These are phyloP conservation scores for Pterois miles DNA, from an alignment of 2,797 vertebrate species.

Conservation along the genomic window DNA sequence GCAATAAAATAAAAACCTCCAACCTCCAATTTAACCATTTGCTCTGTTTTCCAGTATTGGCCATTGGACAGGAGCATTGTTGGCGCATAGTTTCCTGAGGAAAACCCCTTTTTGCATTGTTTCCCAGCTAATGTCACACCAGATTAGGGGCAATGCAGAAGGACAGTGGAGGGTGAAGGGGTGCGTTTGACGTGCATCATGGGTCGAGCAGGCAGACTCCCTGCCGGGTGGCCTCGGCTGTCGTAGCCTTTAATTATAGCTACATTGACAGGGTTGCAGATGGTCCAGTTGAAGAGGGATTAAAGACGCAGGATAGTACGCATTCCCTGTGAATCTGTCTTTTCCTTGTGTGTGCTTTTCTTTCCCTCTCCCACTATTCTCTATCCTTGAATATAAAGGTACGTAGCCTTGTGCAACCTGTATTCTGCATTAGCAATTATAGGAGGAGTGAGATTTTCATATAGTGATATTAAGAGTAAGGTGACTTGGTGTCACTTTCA, in stretches of 20 bases:
- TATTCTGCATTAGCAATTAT: not conserved
- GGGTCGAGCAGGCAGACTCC: constrained; percentile 63
- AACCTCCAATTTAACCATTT: not conserved
- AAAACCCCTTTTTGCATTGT: constrained; percentile 59
- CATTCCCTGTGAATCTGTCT: not conserved
- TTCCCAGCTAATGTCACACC: constrained; percentile 59
- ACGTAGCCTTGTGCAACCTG: not conserved
- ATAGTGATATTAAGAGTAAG: not conserved
- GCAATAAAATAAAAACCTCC: not conserved
- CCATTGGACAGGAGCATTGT: constrained; percentile 46
- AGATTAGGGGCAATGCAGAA: constrained; percentile 65
- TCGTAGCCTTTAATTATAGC: constrained; percentile 80
- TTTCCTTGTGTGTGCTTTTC: not conserved
- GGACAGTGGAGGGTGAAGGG: constrained; percentile 62
- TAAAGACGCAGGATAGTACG: constrained; percentile 44
- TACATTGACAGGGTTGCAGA: constrained; percentile 76
- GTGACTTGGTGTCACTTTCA: not conserved
- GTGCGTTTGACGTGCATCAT: constrained; percentile 57
- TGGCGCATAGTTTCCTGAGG: constrained; percentile 68
- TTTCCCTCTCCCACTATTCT: not conserved
- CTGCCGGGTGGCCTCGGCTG: constrained; percentile 74
- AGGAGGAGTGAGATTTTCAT: not conserved
- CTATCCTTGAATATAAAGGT: not conserved
- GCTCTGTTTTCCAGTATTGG: not conserved
- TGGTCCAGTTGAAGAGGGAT: constrained; percentile 63